Evolutionary conservation across 1,140 invertebrate species (phyloP).

Genomic region (Galleria mellonella): DNA sequence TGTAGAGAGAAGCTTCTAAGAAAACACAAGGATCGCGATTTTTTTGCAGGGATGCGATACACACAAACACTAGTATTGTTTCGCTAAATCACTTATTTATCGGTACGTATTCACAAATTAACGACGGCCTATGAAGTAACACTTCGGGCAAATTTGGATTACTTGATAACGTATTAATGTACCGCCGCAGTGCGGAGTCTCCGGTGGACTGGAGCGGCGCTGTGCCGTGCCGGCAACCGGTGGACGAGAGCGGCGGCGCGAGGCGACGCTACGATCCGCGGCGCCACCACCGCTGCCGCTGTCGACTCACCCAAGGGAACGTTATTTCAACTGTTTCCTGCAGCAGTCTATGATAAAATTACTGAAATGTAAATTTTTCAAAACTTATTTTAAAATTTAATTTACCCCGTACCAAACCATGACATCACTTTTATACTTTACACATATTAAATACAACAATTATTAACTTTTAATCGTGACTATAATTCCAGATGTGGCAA

Average conservation of each 20-base stretch:
- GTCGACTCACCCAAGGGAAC: conserved; percentile 4
- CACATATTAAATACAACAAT: too few relatives aligned
- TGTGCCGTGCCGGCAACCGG: conserved; percentile 6
- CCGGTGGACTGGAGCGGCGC: conserved; percentile 38
- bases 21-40: conserved; percentile 30
- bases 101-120: too few relatives aligned
- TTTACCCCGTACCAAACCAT: too few relatives aligned
- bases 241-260: conserved; percentile 13
- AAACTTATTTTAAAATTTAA: too few relatives aligned
- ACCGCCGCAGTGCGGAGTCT: conserved; percentile 61
- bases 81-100: conserved; percentile 5
- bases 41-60: conserved; percentile 21
- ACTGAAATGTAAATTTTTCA: too few relatives aligned
- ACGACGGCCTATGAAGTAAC: conserved; percentile 3
- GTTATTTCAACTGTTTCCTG: conserved; percentile 24
- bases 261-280: conserved; percentile 8
- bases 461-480: too few relatives aligned
- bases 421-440: too few relatives aligned
- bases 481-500: too few relatives aligned
- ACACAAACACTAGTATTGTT: conserved; percentile 37
- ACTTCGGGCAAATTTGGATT: conserved; percentile 9
- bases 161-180: conserved; percentile 12
- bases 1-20: conserved; percentile 23
- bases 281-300: conserved; percentile 4
- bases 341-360: neutral